These are phyloP conservation scores for Cremastinae sp. DNA, from an alignment of 2,888 invertebrate species.

Conservation along the genomic window DNA sequence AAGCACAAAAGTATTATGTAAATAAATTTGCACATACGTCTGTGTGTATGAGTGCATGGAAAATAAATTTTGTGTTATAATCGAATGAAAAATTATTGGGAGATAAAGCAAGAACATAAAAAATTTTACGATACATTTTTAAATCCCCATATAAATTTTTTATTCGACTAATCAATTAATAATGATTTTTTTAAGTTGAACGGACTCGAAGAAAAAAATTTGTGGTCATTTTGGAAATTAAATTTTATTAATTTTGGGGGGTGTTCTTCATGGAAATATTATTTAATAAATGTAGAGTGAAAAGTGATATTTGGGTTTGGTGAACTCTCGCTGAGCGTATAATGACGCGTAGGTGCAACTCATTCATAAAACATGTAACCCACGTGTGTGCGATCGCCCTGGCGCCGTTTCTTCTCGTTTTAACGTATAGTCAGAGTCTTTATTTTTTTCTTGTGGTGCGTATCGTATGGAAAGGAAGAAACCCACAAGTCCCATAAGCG, in stretches of 20 bases:
- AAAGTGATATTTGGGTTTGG: not conserved
- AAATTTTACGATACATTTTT: too few relatives aligned
- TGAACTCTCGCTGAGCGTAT: conserved; percentile 52
- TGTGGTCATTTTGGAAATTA: too few relatives aligned
- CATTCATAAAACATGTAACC: conserved; percentile 75
- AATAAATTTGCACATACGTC: not conserved
- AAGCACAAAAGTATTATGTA: too few relatives aligned
- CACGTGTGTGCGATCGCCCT: conserved; percentile 63
- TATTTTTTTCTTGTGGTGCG: conserved; percentile 14
- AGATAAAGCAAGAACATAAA: too few relatives aligned
- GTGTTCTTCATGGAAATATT: too few relatives aligned
- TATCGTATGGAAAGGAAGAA: conserved; percentile 20
- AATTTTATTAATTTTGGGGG: too few relatives aligned
- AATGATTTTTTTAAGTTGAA: too few relatives aligned
- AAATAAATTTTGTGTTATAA: not conserved
- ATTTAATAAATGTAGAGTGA: not conserved
- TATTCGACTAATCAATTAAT: too few relatives aligned
- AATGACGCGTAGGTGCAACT: conserved; percentile 74
- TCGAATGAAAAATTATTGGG: too few relatives aligned
- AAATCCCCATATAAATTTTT: too few relatives aligned
- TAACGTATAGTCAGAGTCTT: conserved; percentile 13
- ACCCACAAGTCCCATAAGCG: conserved; percentile 60
- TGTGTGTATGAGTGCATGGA: not conserved
- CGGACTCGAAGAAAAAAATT: too few relatives aligned
- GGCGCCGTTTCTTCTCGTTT: conserved; percentile 65